Conservation (phyloP, 1,140 invertebrate genomes). For the Ephestia elutella region DNA sequence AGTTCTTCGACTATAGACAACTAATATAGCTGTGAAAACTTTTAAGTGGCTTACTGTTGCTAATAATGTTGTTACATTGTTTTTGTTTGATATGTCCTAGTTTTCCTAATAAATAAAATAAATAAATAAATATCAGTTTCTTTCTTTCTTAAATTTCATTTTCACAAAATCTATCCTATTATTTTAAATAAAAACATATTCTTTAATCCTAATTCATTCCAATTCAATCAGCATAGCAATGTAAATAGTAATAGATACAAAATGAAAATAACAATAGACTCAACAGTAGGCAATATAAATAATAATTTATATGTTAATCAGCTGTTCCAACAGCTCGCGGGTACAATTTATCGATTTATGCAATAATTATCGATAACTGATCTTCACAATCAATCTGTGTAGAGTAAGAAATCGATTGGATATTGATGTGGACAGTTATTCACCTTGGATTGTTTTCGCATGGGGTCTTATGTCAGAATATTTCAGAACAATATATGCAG, state of each 20-base stretch:
- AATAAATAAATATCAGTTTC: too few relatives aligned
- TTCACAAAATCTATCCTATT: too few relatives aligned
- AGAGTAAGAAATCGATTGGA: not conserved
- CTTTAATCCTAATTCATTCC: not conserved
- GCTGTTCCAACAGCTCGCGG: constrained; percentile 11
- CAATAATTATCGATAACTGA: constrained; percentile 7
- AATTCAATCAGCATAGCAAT: not conserved
- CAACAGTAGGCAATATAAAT: constrained; percentile 20
- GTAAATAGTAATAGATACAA: constrained; percentile 5
- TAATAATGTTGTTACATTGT: too few relatives aligned
- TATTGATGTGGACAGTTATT: constrained; percentile 9
- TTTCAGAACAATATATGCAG: constrained; percentile 3
- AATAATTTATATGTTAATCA: constrained; percentile 36
- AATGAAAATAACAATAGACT: constrained; percentile 13
- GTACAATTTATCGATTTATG: not conserved
- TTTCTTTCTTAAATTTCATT: too few relatives aligned
- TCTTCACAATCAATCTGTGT: constrained; percentile 7
- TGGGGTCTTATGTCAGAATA: not conserved
- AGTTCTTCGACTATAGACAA: too few relatives aligned
- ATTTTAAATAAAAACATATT: too few relatives aligned
- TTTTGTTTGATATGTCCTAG: too few relatives aligned
- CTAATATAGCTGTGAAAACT: too few relatives aligned
- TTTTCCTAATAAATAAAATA: too few relatives aligned
- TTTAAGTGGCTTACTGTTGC: too few relatives aligned
- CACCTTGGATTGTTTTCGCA: constrained; percentile 8